Percentiles rank a stretch among this genome's conserved stretches.
Evolutionary conservation across 2,888 invertebrate genomes (phyloP).

Genomic region (Mystacides longicornis): DNA sequence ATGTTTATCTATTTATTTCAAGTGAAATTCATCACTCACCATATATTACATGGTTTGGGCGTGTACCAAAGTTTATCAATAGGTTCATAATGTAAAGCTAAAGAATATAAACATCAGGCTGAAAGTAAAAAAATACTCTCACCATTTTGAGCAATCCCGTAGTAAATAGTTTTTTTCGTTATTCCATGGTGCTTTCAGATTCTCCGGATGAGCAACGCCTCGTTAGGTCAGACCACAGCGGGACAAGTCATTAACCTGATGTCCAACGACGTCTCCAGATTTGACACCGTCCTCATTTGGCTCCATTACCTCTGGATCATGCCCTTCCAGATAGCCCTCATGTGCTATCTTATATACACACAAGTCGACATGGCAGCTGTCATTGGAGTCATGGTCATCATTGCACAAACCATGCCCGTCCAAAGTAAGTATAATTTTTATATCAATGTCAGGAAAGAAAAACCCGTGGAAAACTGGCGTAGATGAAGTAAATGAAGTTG

Average conservation of each 20-base stretch:
- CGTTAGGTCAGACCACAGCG: slow-evolving; percentile 77
- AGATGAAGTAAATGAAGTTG: no score
- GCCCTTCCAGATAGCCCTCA: slow-evolving; percentile 59
- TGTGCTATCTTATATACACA: slow-evolving; percentile 70
- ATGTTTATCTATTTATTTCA: no score
- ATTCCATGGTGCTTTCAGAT: slow-evolving; percentile 38
- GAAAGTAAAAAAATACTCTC: no score
- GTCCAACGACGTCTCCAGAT: slow-evolving; percentile 89
- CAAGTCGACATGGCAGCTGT: slow-evolving; percentile 67
- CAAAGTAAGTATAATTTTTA: slow-evolving; percentile 55
- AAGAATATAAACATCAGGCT: no score
- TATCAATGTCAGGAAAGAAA: no score
- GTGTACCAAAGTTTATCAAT: no score
- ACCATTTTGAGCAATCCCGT: no score
- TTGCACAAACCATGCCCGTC: slow-evolving; percentile 73
- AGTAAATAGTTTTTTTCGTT: no score
- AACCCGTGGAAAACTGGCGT: no score
- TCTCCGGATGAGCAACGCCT: slow-evolving; percentile 66
- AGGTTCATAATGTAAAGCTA: no score
- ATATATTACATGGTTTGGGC: no score
- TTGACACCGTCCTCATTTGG: slow-evolving; percentile 78
- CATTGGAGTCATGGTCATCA: slow-evolving; percentile 69
- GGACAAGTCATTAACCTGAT: slow-evolving; percentile 90
- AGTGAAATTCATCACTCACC: no score
- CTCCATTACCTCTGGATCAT: slow-evolving; percentile 85